These are phyloP conservation scores for Corythornis madagascariensis DNA, from an alignment of 2,113 vertebrate genomes.

Conservation along the genomic window DNA sequence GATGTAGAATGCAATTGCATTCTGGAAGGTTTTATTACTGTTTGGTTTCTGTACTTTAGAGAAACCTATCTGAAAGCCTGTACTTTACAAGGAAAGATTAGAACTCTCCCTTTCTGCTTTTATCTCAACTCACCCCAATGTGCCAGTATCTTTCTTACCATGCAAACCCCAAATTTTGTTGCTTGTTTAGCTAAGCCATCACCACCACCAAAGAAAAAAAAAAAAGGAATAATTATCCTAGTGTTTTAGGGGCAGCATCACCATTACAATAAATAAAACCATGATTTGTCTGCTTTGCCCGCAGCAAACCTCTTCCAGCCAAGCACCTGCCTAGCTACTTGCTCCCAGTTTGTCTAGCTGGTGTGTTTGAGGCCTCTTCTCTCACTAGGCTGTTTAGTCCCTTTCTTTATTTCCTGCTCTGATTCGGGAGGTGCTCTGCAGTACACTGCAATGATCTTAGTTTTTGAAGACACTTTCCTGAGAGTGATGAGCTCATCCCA, in stretches of 20 bases:
- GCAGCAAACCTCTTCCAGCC: not conserved
- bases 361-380: not conserved
- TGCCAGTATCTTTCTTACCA: not conserved
- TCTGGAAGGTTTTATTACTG: not conserved
- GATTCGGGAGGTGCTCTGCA: not conserved
- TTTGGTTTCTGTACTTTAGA: not conserved
- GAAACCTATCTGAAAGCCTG: not conserved
- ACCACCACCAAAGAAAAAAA: not conserved
- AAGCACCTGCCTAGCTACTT: not conserved
- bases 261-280: constrained; percentile 1
- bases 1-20: not conserved
- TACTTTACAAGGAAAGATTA: not conserved
- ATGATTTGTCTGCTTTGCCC: not conserved
- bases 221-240: not conserved
- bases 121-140: not conserved
- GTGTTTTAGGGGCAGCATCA: not conserved
- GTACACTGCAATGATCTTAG: not conserved
- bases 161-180: not conserved
- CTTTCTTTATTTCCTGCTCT: not conserved
- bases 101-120: not conserved
- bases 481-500: not conserved
- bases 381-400: not conserved
- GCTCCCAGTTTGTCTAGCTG: not conserved
- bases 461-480: not conserved
- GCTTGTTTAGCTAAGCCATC: constrained; percentile 7